Evolutionary conservation across 1,140 invertebrate species (phyloP).

Genomic region (Drosophila nannoptera): DNA sequence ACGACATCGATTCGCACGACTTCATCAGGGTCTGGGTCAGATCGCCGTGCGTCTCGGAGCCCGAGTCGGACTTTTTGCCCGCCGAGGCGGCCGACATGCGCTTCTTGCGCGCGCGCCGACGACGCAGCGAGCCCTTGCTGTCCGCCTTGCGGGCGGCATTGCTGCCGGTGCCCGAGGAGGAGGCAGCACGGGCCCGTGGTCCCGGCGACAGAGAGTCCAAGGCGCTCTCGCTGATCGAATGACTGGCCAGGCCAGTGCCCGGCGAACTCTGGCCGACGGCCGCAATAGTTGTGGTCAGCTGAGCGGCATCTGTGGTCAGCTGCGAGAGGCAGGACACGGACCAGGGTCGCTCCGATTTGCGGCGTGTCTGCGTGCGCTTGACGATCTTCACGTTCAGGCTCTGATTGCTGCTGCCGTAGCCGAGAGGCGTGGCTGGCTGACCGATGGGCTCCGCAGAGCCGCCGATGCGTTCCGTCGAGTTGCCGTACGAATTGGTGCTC

Average conservation of each 20-base stretch:
- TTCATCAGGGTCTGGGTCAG: conserved; percentile 73
- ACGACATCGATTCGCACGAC: conserved; percentile 73
- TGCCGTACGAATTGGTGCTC: conserved; percentile 81
- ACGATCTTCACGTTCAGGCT: conserved; percentile 73
- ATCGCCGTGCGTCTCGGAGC: conserved; percentile 80
- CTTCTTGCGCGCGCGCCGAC: conserved; percentile 85
- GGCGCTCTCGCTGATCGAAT: conserved; percentile 92
- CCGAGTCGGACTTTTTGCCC: conserved; percentile 82
- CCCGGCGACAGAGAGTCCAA: conserved; percentile 84
- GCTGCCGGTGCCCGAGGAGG: conserved; percentile 62
- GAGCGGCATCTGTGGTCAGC: conserved; percentile 79
- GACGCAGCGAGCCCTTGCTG: conserved; percentile 80
- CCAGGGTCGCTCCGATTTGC: conserved; percentile 84
- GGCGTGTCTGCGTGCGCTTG: conserved; percentile 66
- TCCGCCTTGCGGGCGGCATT: conserved; percentile 78
- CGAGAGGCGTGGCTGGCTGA: conserved; percentile 39
- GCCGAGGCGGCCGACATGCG: conserved; percentile 59
- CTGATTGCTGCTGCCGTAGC: conserved; percentile 72
- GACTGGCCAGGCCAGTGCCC: conserved; percentile 80
- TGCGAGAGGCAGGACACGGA: conserved; percentile 90
- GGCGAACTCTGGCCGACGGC: conserved; percentile 49
- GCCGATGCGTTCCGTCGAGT: conserved; percentile 81
- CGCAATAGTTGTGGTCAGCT: conserved; percentile 57
- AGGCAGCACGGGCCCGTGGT: conserved; percentile 74
- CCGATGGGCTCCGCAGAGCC: conserved; percentile 75